Conservation (phyloP, 2,888 invertebrate genomes). For the Atethmia centrago region DNA sequence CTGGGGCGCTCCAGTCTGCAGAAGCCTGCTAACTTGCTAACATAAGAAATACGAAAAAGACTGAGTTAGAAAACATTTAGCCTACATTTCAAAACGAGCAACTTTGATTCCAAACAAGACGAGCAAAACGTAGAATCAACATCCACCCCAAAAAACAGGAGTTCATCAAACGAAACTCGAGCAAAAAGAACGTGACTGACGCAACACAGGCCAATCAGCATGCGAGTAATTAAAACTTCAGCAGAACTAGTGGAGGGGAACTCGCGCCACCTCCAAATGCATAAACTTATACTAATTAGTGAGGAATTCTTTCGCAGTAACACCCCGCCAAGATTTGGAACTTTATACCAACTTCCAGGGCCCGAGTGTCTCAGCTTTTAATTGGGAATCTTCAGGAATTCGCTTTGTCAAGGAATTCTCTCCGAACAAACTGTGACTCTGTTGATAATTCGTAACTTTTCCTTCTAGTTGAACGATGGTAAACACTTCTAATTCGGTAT, state of each 20-base stretch:
- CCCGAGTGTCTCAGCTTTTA: slow-evolving; percentile 86
- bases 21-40: neutral
- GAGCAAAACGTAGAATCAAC: slow-evolving; percentile 41
- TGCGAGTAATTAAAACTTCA: slow-evolving; percentile 87
- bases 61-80: neutral
- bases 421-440: slow-evolving; percentile 80
- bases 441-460: slow-evolving; percentile 73
- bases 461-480: slow-evolving; percentile 54
- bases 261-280: slow-evolving; percentile 81
- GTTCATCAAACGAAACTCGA: slow-evolving; percentile 55
- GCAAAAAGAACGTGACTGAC: slow-evolving; percentile 80
- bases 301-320: slow-evolving; percentile 86
- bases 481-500: slow-evolving; percentile 64
- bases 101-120: slow-evolving; percentile 20
- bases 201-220: slow-evolving; percentile 74
- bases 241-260: slow-evolving; percentile 73
- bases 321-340: slow-evolving; percentile 86
- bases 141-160: slow-evolving; percentile 33
- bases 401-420: slow-evolving; percentile 85
- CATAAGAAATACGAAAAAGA: neutral
- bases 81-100: slow-evolving; percentile 14
- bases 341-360: slow-evolving; percentile 84
- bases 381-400: slow-evolving; percentile 89
- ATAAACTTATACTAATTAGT: slow-evolving; percentile 90
- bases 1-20: too few relatives aligned